Conservation (phyloP, 2,888 invertebrate genomes). For the Diloba caeruleocephala region DNA sequence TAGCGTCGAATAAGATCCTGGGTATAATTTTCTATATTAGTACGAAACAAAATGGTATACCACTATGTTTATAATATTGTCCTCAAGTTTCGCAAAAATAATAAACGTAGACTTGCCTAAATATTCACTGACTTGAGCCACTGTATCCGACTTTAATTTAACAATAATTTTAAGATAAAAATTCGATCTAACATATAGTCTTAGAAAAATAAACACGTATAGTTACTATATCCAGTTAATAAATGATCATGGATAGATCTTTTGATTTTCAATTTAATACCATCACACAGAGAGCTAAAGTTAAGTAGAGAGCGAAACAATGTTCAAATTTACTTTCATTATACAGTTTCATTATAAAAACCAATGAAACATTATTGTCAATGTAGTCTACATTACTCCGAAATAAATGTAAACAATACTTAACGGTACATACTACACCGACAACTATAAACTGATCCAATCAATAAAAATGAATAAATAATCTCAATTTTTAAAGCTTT, state of each 20-base stretch:
- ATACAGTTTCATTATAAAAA: conserved; percentile 53
- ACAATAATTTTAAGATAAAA: conserved; percentile 43
- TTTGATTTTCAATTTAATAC: conserved; percentile 51
- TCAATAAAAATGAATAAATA: conserved; percentile 83
- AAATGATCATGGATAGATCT: conserved; percentile 52
- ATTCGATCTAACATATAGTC: conserved; percentile 47
- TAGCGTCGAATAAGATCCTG: conserved; percentile 36
- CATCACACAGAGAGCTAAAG: conserved; percentile 75
- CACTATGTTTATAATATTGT: conserved; percentile 23
- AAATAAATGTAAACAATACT: conserved; percentile 61
- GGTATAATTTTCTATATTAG: conserved; percentile 30
- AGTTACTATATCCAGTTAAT: conserved; percentile 44
- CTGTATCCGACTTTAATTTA: conserved; percentile 32
- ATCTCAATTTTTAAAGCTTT: conserved; percentile 88
- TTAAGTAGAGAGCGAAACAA: conserved; percentile 77
- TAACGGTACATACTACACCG: conserved; percentile 63
- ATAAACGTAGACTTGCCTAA: conserved; percentile 22
- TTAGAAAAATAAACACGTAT: conserved; percentile 64
- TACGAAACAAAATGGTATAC: conserved; percentile 35
- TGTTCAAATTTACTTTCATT: conserved; percentile 62
- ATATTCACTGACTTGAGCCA: conserved; percentile 26
- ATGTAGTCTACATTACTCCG: conserved; percentile 66
- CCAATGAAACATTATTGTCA: conserved; percentile 77
- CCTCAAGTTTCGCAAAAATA: conserved; percentile 27
- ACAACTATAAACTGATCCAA: conserved; percentile 69